Evolutionary conservation across 2,888 invertebrate species (phyloP).

Genomic region (Sphinx pinastri): DNA sequence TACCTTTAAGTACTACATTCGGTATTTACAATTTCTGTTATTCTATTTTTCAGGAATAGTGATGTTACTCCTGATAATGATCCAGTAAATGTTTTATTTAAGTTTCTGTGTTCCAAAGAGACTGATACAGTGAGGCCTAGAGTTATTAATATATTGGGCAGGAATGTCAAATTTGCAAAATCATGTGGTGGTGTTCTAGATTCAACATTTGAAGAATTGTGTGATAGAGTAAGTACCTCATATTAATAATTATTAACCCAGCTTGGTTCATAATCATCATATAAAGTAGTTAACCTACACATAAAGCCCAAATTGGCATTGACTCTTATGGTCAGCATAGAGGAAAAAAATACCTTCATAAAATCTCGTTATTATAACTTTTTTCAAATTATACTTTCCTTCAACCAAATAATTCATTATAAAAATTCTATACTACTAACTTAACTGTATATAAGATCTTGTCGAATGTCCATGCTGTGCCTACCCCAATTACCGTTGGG

Average conservation of each 20-base stretch:
- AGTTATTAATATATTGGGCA: conserved; percentile 93
- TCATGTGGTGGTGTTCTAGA: conserved; percentile 97
- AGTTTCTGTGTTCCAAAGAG: conserved; percentile 93
- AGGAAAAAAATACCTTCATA: too few species aligned
- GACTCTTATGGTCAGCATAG: too few species aligned
- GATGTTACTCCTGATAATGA: conserved; percentile 83
- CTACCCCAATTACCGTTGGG: too few species aligned
- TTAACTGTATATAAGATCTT: too few species aligned
- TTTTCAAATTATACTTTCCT: too few species aligned
- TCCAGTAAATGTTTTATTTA: conserved; percentile 92
- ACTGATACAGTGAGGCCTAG: conserved; percentile 94
- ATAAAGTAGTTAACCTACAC: not conserved
- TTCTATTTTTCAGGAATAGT: conserved; percentile 82
- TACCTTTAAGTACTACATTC: too few species aligned
- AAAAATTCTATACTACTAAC: too few species aligned
- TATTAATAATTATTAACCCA: conserved; percentile 2
- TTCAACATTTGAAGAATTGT: conserved; percentile 94
- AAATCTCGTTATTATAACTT: too few species aligned
- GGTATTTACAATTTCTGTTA: not conserved
- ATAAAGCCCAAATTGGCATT: too few species aligned
- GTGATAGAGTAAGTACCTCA: conserved; percentile 89
- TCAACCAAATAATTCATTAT: too few species aligned
- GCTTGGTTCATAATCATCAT: too few species aligned
- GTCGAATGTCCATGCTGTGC: too few species aligned
- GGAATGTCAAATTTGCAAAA: conserved; percentile 93